Evolutionary conservation across 2,888 invertebrate genomes (phyloP).

Genomic region (Leptopterna dolabrata): DNA sequence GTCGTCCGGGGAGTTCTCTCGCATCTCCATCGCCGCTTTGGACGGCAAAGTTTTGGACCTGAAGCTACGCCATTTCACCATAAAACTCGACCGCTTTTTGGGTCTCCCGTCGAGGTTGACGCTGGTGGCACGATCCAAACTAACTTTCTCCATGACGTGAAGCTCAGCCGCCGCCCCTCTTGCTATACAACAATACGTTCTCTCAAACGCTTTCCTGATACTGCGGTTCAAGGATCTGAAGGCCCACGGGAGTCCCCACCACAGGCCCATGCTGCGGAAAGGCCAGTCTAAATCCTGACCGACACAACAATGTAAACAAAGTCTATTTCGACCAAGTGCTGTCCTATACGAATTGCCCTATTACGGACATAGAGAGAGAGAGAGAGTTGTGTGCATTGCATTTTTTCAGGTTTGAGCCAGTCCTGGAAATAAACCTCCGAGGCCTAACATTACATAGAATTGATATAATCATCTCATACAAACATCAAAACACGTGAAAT

Average conservation of each 20-base stretch:
- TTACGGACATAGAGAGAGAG: neutral
- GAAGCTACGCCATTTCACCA: constrained; percentile 61
- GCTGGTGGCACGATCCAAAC: constrained; percentile 68
- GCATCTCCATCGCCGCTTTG: constrained; percentile 48
- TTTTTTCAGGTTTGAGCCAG: neutral
- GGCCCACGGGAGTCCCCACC: neutral
- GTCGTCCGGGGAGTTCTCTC: constrained; percentile 57
- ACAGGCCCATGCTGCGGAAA: neutral
- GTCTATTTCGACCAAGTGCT: neutral
- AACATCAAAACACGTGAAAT: neutral
- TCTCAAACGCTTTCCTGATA: neutral
- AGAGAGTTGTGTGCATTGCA: neutral
- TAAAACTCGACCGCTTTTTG: constrained; percentile 59
- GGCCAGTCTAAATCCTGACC: neutral
- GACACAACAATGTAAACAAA: neutral
- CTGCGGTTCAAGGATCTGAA: neutral
- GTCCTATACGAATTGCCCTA: neutral
- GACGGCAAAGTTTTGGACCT: constrained; percentile 50
- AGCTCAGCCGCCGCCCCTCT: neutral
- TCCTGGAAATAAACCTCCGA: neutral
- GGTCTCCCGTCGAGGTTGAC: constrained; percentile 66
- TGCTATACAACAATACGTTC: neutral
- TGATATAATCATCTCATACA: neutral
- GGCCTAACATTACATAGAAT: neutral
- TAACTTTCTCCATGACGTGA: constrained; percentile 63